These are phyloP conservation scores for Apamea anceps DNA, from an alignment of 2,888 invertebrate species.

Conservation along the genomic window DNA sequence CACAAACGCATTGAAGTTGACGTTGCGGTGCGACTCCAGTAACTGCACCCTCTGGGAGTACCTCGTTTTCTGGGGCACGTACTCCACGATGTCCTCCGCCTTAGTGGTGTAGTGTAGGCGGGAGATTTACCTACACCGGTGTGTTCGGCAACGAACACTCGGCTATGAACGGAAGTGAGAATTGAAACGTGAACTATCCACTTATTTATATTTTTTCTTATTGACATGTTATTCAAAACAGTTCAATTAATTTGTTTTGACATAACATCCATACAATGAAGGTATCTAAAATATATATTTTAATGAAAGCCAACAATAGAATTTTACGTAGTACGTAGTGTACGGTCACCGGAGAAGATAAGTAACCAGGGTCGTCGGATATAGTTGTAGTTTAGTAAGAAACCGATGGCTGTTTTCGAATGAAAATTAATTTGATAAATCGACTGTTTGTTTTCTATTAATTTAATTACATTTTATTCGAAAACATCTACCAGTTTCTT, in stretches of 20 bases:
- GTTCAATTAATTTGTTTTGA: neutral
- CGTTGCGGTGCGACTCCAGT: too few relatives aligned
- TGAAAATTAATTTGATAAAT: neutral
- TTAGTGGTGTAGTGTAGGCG: too few relatives aligned
- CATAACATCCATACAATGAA: neutral
- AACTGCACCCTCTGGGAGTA: too few relatives aligned
- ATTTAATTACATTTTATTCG: neutral
- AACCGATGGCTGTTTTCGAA: neutral
- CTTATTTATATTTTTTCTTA: neutral
- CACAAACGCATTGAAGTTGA: too few relatives aligned
- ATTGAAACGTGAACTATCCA: neutral
- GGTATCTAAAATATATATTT: too few relatives aligned
- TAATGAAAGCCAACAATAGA: neutral
- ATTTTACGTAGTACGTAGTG: too few relatives aligned
- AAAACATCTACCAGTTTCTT: neutral
- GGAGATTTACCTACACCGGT: too few relatives aligned
- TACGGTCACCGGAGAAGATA: too few relatives aligned
- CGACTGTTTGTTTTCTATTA: neutral
- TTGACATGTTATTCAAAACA: neutral
- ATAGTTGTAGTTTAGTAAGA: neutral
- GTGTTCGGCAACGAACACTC: too few relatives aligned
- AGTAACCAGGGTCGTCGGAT: neutral
- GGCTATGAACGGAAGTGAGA: conserved; percentile 13
- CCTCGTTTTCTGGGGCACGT: too few relatives aligned
- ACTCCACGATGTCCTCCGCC: too few relatives aligned